Evolutionary conservation across 2,888 invertebrate genomes (phyloP), one percentile per base, ranked within the genome.

Genomic region (Tupiocoris notatus): DNA sequence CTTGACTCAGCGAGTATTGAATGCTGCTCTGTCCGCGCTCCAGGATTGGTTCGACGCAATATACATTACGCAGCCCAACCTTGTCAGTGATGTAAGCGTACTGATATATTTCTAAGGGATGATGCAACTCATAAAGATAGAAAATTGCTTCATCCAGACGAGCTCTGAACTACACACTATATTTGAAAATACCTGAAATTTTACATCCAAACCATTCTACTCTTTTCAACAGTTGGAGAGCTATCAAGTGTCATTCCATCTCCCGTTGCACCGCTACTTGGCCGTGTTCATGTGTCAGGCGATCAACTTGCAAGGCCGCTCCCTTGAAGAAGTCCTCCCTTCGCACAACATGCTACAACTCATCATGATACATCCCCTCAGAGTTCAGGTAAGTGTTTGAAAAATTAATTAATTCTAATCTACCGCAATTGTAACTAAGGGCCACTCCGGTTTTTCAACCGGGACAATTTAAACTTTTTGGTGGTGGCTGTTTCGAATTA

Each of bases 231-330:
- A 93, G 92, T 85, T 88, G 83, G 92, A 93, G 84, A 89, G 89
- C 85, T 88, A 90, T 85, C 93, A 95, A 87, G 92, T 96, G 78
- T 95, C 96, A 68, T 98, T 98, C 87, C 98, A 98, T 87, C 89
- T 97, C 83, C 98, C 98, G 20, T 88, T 98, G 81, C 98, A 98
- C 87, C 93, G 98, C 73, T 96, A 97, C 86, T 89, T 96, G 83
- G 91, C 94, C 0, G 91, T 92, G 17, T 93, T 95, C 83, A 87
- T 94, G 81, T 91, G 94, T 84, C 94, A 95, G 83, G 94, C 92
- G 65, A 91, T 93, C 89, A 92, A 82, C 88, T 89, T 80, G 83
- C 90, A 94, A 87, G 93, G 92, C 80, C 88, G 93, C 81, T 86
- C 89, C 57, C 88, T 96, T 54, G 87, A 88, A 79, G 92, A 93